Conservation (phyloP, 2,113 vertebrate species). For the Eptesicus fuscus region DNA sequence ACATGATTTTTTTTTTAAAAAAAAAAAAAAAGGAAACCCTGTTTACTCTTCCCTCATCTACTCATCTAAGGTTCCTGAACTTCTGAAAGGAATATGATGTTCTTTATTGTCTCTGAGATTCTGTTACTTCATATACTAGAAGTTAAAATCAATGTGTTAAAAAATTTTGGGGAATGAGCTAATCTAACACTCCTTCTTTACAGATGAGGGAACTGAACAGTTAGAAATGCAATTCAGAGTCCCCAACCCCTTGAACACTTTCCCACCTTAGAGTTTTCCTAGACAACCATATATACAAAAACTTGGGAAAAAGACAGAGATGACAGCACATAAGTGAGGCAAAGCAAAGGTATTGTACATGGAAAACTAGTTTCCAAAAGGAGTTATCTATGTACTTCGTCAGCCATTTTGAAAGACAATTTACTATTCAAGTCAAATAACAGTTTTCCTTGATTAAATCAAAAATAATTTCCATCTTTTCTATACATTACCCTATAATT, state of each 20-base stretch:
- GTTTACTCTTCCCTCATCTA: neutral
- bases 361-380: conserved; percentile 44
- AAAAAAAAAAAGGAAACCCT: neutral
- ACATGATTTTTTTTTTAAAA: neutral
- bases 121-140: neutral
- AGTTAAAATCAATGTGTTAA: neutral
- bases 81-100: neutral
- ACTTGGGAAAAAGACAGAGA: conserved; percentile 57
- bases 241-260: neutral
- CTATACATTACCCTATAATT: neutral
- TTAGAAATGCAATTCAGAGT: neutral
- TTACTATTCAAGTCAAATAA: neutral
- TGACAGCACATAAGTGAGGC: conserved; percentile 6
- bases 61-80: neutral
- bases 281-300: neutral
- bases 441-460: neutral
- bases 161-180: neutral
- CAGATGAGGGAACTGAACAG: neutral
- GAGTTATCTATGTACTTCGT: neutral
- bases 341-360: conserved; percentile 26
- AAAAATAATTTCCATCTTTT: neutral
- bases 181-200: neutral
- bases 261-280: neutral
- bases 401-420: conserved; percentile 27
- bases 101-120: neutral